Evolutionary conservation across 2,888 invertebrate species (phyloP).

Genomic region (Neelides folsomi): DNA sequence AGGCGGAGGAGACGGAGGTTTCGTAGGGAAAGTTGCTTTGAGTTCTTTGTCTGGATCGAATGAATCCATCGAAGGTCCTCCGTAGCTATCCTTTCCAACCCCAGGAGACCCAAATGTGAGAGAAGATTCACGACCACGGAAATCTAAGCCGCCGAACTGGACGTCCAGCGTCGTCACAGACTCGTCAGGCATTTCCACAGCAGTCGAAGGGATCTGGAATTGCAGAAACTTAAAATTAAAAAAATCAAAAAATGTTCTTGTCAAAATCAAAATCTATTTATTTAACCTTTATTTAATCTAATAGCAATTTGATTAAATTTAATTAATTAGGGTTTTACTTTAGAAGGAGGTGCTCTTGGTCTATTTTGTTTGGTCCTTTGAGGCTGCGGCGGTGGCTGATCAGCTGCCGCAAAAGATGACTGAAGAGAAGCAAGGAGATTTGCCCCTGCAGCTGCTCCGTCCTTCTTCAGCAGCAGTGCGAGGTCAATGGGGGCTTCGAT

Average conservation of each 20-base stretch:
- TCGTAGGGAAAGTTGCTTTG: background rate
- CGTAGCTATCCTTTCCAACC: conserved; percentile 21
- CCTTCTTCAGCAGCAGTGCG: too few relatives aligned
- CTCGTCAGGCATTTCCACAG: conserved; percentile 94
- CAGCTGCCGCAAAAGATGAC: conserved; percentile 13
- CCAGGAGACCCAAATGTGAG: conserved; percentile 4
- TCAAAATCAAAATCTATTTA: too few relatives aligned
- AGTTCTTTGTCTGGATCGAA: conserved; percentile 1
- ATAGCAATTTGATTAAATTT: too few relatives aligned
- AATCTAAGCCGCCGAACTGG: conserved; percentile 81
- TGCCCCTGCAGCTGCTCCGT: conserved; percentile 14
- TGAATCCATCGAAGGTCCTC: conserved; percentile 13
- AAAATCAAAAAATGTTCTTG: conserved; percentile 16
- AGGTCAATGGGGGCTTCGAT: too few relatives aligned
- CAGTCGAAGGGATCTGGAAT: conserved; percentile 72
- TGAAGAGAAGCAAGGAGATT: conserved; percentile 30
- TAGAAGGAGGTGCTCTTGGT: conserved; percentile 6
- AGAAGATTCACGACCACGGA: conserved; percentile 44
- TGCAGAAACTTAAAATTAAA: conserved; percentile 7
- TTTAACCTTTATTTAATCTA: too few relatives aligned
- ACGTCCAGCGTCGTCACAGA: conserved; percentile 68
- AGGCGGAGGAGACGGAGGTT: conserved; percentile 17
- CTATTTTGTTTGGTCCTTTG: too few relatives aligned
- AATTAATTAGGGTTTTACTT: conserved; percentile 5
- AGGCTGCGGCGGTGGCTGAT: conserved; percentile 2